Conservation (phyloP, 2,113 vertebrate species). For the Nycticryphes semicollaris region DNA sequence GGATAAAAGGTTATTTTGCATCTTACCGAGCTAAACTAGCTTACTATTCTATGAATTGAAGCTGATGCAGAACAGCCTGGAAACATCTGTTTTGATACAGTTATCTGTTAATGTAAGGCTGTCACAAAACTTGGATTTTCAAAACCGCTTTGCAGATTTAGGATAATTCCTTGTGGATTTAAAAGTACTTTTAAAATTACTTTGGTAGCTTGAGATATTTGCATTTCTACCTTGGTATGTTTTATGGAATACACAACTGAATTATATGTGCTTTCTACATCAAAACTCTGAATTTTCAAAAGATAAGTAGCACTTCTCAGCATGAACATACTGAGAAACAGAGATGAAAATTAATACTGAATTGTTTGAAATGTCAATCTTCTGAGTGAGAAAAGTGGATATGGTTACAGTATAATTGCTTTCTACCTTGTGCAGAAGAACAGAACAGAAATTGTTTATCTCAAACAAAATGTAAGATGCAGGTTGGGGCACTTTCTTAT, state of each 20-base stretch:
- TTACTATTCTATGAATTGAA: background rate
- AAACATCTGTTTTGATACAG: background rate
- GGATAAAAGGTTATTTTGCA: background rate
- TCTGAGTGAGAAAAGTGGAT: background rate
- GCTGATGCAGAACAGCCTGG: background rate
- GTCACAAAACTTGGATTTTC: constrained; percentile 11
- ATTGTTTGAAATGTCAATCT: constrained; percentile 34
- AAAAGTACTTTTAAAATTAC: constrained; percentile 6
- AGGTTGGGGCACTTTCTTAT: background rate
- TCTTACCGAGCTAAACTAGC: background rate
- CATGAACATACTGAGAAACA: constrained; percentile 3
- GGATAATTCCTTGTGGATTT: background rate
- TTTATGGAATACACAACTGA: background rate
- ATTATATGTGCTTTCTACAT: background rate
- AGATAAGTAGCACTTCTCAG: constrained; percentile 9
- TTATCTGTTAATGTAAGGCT: background rate
- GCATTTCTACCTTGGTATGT: background rate
- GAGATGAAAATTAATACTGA: constrained; percentile 39
- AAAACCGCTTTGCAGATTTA: background rate
- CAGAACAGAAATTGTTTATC: background rate
- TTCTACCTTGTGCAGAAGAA: background rate
- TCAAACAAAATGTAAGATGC: background rate
- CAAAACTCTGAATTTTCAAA: background rate
- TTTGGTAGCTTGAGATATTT: background rate
- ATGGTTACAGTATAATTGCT: constrained; percentile 13